Conservation (phyloP, 2,113 vertebrate species). For the Gorilla gorilla region DNA sequence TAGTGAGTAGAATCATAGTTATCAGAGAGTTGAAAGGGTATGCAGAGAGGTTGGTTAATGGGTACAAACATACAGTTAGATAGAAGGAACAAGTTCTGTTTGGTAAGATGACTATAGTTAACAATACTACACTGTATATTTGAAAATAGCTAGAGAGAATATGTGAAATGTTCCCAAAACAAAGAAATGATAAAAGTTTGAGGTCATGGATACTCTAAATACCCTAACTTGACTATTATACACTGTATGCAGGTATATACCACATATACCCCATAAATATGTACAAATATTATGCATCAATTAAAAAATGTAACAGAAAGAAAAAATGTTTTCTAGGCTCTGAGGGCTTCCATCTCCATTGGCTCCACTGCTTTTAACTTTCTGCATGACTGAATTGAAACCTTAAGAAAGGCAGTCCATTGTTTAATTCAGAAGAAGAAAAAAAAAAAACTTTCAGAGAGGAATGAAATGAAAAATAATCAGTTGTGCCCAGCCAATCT, state of each 20-base stretch:
- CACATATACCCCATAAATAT: neutral
- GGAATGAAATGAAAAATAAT: slow-evolving; percentile 31
- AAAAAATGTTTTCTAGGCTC: neutral
- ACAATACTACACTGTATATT: neutral
- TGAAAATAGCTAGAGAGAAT: neutral
- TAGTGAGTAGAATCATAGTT: neutral
- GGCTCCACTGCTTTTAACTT: neutral
- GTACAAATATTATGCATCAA: neutral
- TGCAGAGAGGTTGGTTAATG: neutral
- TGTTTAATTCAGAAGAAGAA: neutral
- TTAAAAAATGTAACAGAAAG: neutral
- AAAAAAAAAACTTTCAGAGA: neutral
- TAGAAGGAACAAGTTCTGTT: neutral
- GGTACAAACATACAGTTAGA: neutral
- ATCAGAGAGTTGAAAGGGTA: neutral
- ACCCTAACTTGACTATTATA: neutral
- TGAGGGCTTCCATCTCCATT: neutral
- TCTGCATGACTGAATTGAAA: neutral
- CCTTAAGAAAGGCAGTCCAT: neutral
- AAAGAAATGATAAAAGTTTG: neutral
- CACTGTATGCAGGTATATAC: neutral
- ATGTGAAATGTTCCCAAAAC: neutral
- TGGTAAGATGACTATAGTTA: neutral
- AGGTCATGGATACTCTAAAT: neutral
- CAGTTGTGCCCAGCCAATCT: neutral